phyloP scores from a whole-genome alignment of 2,888 invertebrate species.

The Cryptocheilus praepositus region DNA sequence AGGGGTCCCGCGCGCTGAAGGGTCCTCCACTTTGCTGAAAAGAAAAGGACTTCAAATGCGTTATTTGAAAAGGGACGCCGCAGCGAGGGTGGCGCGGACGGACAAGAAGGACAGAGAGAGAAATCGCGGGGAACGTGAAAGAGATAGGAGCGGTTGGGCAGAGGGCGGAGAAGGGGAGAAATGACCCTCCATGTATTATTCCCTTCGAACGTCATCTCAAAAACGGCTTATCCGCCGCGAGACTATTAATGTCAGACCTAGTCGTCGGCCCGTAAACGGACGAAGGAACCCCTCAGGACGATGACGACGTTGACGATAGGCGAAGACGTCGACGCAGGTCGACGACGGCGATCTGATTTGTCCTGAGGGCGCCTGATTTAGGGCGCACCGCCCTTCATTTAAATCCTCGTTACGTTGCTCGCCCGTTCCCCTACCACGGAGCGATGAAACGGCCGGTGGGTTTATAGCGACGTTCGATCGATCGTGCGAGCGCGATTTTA shows the following conservation, averaged over 20 bases:
- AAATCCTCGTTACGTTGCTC: slow-evolving; percentile 45
- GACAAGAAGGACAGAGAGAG: slow-evolving; percentile 4
- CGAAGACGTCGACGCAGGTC: slow-evolving; percentile 14
- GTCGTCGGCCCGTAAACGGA: slow-evolving; percentile 52
- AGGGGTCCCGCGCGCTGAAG: slow-evolving; percentile 53
- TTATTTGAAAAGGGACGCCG: slow-evolving; percentile 54
- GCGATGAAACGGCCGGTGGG: too few relatives aligned
- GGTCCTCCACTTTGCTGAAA: slow-evolving; percentile 56
- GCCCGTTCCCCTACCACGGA: not conserved
- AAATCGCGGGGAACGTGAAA: not conserved
- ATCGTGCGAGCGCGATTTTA: too few relatives aligned
- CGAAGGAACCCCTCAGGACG: slow-evolving; percentile 37
- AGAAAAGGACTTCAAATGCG: slow-evolving; percentile 57
- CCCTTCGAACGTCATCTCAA: slow-evolving; percentile 59
- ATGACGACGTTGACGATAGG: slow-evolving; percentile 8
- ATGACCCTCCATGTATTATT: slow-evolving; percentile 62
- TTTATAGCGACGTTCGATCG: too few relatives aligned
- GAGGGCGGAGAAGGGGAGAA: slow-evolving; percentile 30
- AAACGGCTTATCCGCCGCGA: slow-evolving; percentile 59
- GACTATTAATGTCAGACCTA: slow-evolving; percentile 57
- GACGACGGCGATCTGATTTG: slow-evolving; percentile 44
- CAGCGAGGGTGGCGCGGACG: slow-evolving; percentile 36
- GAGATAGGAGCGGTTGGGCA: slow-evolving; percentile 10
- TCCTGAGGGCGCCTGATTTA: slow-evolving; percentile 46
- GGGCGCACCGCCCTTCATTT: slow-evolving; percentile 34